Evolutionary conservation across 2,888 invertebrate genomes (phyloP), one percentile per base, ranked within the genome.

Genomic region (Amphipyra berbera): DNA sequence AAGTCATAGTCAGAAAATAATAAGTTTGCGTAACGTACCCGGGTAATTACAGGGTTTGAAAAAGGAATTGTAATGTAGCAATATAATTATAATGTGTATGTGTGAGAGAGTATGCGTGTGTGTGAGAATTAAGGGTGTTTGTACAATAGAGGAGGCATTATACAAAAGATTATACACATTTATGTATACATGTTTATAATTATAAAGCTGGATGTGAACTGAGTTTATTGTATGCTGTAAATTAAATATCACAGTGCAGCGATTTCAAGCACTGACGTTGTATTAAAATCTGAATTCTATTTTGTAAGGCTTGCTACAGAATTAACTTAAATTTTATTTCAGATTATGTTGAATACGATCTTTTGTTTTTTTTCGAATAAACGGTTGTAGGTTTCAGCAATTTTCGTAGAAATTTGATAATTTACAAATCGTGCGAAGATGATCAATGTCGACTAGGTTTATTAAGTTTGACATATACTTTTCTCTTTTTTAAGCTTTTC

Each of bases 51-150:
- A 82, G 83, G 82, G 81, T 89, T 89, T 89, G 87, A 85, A 90
- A 89, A 89, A 90, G 89, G 90, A 89, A 88, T 88, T 89, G 88
- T 88, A 86, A 87, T 85, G 85, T 85, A 81, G 83, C 81, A 79
- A 83, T 79, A 86, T 89, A 87, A 88, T 89, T 88, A 89, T 83
- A 78, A 63, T 68, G 68, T 73, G 59, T 64, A 47, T 80, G 82
- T 81, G 78, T 80, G 78, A 78, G 64, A 65, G 57, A 76, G 78
- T 82, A 81, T 79, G 78, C 80, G 76, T 76, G 76, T 82, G 81
- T 82, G 73, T 69, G 71, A 27, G 61, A 59, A 71, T 73, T 73
- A 73, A 78, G 81, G 82, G 82, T 78, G 84, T 77, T 76, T 68
- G 60, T 58, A 80, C 79, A 78, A 74, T 76, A 78, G 73, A 73